Base-by-base conservation (phyloP, 2,888 invertebrate genomes). In the Lithophane socia region DNA sequence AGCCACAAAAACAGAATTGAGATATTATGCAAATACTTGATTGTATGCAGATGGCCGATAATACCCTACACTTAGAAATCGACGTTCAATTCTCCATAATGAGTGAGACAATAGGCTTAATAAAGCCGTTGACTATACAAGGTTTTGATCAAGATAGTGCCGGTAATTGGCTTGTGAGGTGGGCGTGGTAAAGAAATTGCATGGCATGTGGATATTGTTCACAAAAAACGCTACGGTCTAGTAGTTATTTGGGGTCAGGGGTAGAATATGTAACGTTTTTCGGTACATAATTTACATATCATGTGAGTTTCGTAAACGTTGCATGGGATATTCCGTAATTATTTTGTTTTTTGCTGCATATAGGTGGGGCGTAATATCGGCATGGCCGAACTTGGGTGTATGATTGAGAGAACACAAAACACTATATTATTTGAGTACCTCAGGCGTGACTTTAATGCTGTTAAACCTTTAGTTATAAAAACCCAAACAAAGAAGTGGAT, bases 41-140 rank as follows among this genome's bases (percentile, higher is more conserved):
- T 96, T 96, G 96, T 96, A 96, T 96, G 96, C 94, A 96, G 95
- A 96, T 96, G 91, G 90, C 88, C 92, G 92, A 94, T 96, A 96
- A 96, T 96, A 95, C 94, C 94, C 89, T 92, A 92, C 91, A 92
- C 90, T 92, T 89, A 87, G 91, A 92, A 93, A 95, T 94, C 93
- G 92, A 90, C 92, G 92, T 93, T 94, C 94, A 94, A 95, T 95
- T 94, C 94, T 93, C 95, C 94, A 94, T 96, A 96, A 96, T 96
- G 95, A 96, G 95, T 93, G 88, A 94, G 92, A 96, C 96, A 96
- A 96, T 96, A 88, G 87, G 80, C 92, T 95, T 96, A 95, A 96
- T 96, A 95, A 94, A 96, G 95, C 95, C 94, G 92, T 95, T 90
- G 89, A 65, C 93, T 93, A 86, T 94, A 93, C 91, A 92, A 91